Evolutionary conservation across 2,797 vertebrate genomes (phyloP), one percentile per base, ranked within the genome.

Genomic region (Darevskia nairensis): DNA sequence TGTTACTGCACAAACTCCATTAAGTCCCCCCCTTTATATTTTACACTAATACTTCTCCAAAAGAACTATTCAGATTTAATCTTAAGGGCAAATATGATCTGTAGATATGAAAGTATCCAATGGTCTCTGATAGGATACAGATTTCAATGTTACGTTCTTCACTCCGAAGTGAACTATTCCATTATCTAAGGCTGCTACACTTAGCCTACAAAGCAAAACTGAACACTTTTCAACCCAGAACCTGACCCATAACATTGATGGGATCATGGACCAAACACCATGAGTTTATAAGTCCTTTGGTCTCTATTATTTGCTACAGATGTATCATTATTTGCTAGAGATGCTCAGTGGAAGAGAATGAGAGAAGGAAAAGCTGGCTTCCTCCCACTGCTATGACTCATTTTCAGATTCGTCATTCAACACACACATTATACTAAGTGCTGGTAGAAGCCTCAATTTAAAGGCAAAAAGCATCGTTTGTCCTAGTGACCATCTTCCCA

Each of bases 401-500:
- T 0, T 19, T 50, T 75, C 72, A 80, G 85, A 0, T 87, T 66
- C 3, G 81, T 66, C 80, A 89, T 75, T 85, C 66, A 10, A 0
- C 5, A 41, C 0, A 0, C 3, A 81, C 21, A 27, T 86, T 44
- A 32, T 0, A 0, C 2, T n/a, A 55, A 41, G 1, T 82, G 69
- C 32, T 2, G 3, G 44, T 7, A 35, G 71, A 91, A 89, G 25
- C 69, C 66, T 75, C 82, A 0, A 17, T 35, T 74, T 85, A 74
- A 0, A 71, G 59, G n/a, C 0, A 59, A 82, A 39, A 89, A 75
- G 32, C 44, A 72, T 3, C 0, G 29, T 27, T 32, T 55, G 74
- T 0, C 88, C 68, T 84, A n/a, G 82, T 8, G 29, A 0, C 0
- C 82, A 15, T 13, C 7, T 68, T 86, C 27, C 66, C 41, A 74